Conservation (phyloP, 2,888 invertebrate genomes). For the Nymphalis c-album region DNA sequence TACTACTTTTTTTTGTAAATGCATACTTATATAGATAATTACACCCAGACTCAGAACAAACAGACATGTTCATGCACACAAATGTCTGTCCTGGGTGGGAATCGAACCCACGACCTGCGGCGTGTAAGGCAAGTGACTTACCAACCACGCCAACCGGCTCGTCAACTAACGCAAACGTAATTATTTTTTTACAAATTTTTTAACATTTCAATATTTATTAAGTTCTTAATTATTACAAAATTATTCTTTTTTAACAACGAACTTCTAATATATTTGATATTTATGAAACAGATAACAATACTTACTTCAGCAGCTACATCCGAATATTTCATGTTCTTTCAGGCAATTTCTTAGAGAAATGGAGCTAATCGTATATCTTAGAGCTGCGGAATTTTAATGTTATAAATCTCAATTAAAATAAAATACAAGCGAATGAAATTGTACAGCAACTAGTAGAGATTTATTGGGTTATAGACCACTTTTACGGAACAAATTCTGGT, state of each 20-base stretch:
- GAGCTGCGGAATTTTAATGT: constrained; percentile 39
- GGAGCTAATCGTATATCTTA: constrained; percentile 48
- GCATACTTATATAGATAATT: too few relatives aligned
- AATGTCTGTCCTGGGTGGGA: too few relatives aligned
- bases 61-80: too few relatives aligned
- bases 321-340: constrained; percentile 30
- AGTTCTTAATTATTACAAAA: not conserved
- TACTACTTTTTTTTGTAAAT: too few relatives aligned
- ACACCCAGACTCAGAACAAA: too few relatives aligned
- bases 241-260: constrained; percentile 8
- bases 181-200: too few relatives aligned
- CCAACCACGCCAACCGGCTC: too few relatives aligned
- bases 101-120: too few relatives aligned
- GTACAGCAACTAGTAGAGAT: not conserved
- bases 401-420: constrained; percentile 20
- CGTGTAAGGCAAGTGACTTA: too few relatives aligned
- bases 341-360: constrained; percentile 37
- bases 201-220: too few relatives aligned
- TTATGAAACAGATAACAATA: constrained; percentile 57
- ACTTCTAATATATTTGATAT: constrained; percentile 65
- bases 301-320: constrained; percentile 43
- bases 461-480: not conserved
- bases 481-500: too few relatives aligned
- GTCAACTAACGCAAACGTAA: too few relatives aligned
- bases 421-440: constrained; percentile 7